Base-by-base conservation (phyloP, 2,113 vertebrate genomes). In the Paralichthys olivaceus region DNA sequence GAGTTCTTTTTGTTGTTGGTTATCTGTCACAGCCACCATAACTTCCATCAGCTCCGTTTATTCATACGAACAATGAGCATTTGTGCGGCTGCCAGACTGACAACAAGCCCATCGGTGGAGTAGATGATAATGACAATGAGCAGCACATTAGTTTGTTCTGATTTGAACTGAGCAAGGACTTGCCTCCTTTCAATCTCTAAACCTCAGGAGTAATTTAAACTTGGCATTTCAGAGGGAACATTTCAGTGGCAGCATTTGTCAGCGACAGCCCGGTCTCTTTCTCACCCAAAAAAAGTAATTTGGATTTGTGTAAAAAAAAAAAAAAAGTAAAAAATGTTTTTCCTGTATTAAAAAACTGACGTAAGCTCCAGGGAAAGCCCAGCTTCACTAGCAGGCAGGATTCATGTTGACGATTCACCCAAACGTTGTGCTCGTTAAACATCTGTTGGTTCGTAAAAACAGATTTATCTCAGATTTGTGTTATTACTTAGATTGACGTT, bases 401-500 rank as follows among this genome's bases (percentile, higher is more conserved):
- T 34, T 34, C 32, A 7, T 9, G 32, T 34, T 34, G 32, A 34
- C 9, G 2, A 34, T 34, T 34, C 32, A 34, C 32, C 7, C 0
- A 34, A 34, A 0, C 32, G 2, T 34, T 34, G 8, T 34, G 40
- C 72, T 72, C 17, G 29, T 47, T 26, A 64, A 55, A 7, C 71
- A 63, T 74, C 26, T 66, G 68, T 57, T 72, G 40, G 14, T 4
- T 9, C 3, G 53, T 34, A 34, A 53, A 28, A 79, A 7, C 14
- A 25, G 19, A 74, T 69, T 57, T 29, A 58, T 29, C 17, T 28
- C 19, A 51, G 11, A 64, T 37, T 58, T 3, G 43, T 7, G 0
- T 64, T 63, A 37, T 72, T 58, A 54, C 57, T 28, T 47, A 22
- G 47, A 32, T 3, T 73, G 63, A 40, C 63, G 14, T 67, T 55